Percentiles rank a stretch among this genome's conserved stretches.
Conservation (phyloP, 2,888 invertebrate genomes). For the Anorthoa munda region DNA sequence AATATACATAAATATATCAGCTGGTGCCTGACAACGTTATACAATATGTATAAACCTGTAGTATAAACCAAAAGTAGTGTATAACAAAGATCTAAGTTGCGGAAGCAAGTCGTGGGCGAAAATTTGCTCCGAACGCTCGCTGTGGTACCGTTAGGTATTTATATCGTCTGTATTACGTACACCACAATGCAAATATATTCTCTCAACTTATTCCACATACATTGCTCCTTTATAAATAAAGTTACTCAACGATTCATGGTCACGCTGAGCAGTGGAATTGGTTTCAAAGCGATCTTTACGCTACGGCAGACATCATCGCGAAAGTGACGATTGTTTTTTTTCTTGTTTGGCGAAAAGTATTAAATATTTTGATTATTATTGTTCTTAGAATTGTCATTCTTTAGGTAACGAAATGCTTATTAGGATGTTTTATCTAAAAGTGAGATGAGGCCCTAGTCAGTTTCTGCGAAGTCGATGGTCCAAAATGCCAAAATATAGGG, state of each 20-base stretch:
- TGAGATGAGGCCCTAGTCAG: background rate
- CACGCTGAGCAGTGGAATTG: constrained; percentile 47
- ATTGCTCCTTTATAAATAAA: constrained; percentile 46
- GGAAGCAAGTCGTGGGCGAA: constrained; percentile 42
- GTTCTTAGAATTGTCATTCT: constrained; percentile 15
- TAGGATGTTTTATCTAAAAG: background rate
- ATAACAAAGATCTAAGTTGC: constrained; percentile 37
- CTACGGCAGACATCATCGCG: constrained; percentile 3
- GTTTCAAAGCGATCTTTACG: constrained; percentile 1
- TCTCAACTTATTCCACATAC: constrained; percentile 45
- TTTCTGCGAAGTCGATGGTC: too few relatives aligned
- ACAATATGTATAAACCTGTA: constrained; percentile 16
- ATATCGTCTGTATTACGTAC: constrained; percentile 50
- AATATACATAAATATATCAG: constrained; percentile 5
- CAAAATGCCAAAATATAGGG: too few relatives aligned
- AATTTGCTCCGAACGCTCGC: constrained; percentile 53
- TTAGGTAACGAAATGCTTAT: background rate
- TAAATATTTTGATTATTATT: constrained; percentile 26
- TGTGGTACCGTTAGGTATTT: constrained; percentile 69
- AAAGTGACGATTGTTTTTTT: constrained; percentile 25
- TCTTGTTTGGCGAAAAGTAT: constrained; percentile 24
- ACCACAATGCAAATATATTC: constrained; percentile 49
- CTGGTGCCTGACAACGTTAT: constrained; percentile 10
- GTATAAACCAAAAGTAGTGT: constrained; percentile 6
- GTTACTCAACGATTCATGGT: constrained; percentile 3